Conservation (phyloP, 2,113 vertebrate species). For the Python bivittatus region DNA sequence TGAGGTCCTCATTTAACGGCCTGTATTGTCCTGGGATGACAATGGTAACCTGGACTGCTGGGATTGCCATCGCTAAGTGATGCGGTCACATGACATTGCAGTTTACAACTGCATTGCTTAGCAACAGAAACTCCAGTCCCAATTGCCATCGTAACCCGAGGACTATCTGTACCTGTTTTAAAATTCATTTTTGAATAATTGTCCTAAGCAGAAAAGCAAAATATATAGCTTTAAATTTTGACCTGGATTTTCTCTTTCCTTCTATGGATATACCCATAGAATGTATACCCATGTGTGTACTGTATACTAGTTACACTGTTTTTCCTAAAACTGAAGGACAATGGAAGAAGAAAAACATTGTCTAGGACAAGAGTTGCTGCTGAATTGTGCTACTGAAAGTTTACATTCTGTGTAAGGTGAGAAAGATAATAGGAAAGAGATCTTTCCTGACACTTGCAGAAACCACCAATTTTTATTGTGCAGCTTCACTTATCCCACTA, state of each 20-base stretch:
- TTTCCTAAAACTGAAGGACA: slow-evolving; percentile 1
- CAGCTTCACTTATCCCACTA: background rate
- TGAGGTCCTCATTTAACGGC: background rate
- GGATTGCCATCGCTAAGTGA: background rate
- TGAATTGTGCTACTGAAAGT: slow-evolving; percentile 15
- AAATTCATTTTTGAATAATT: slow-evolving; percentile 17
- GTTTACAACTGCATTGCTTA: background rate
- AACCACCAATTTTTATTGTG: background rate
- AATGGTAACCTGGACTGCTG: background rate
- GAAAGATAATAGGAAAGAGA: slow-evolving; percentile 2
- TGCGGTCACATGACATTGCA: background rate
- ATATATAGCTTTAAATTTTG: slow-evolving; percentile 1
- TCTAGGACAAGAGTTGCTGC: background rate
- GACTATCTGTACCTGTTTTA: background rate
- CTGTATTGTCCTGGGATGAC: background rate
- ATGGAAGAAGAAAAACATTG: background rate
- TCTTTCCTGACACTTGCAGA: slow-evolving; percentile 28
- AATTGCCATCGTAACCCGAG: background rate
- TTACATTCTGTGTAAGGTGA: background rate
- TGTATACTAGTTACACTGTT: background rate
- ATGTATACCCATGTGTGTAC: too few species aligned
- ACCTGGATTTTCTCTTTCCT: background rate
- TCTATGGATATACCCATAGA: background rate
- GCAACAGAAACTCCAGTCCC: background rate
- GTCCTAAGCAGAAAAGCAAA: slow-evolving; percentile 28